A percentile compares a stretch with the other conserved stretches of the same genome.
phyloP scores from a whole-genome alignment of 1,140 invertebrate species.

The Samia ricini region DNA sequence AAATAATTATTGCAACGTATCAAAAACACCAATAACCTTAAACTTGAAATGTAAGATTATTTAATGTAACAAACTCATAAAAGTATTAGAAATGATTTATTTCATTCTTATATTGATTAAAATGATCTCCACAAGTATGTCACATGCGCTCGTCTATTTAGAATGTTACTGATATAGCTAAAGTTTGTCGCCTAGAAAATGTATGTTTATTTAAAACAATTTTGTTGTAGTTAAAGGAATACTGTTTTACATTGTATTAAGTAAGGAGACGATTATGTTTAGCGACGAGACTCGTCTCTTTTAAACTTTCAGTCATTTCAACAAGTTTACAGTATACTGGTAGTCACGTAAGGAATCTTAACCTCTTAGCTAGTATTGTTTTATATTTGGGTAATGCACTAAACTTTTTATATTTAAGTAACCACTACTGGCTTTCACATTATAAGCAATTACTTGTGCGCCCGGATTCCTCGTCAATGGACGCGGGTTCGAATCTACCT shows the following conservation, averaged over 20 bases:
- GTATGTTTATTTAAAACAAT: constrained; percentile 13
- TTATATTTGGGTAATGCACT: neutral
- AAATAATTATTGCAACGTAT: too few species aligned
- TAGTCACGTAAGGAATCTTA: neutral
- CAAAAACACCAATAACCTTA: too few species aligned
- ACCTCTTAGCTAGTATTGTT: constrained; percentile 14
- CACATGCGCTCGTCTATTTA: neutral
- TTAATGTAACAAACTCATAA: too few species aligned
- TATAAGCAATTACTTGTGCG: too few species aligned
- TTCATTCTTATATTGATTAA: too few species aligned
- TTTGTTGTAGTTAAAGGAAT: constrained; percentile 3
- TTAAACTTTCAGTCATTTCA: constrained; percentile 35
- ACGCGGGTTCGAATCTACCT: too few species aligned
- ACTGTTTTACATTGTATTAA: constrained; percentile 25
- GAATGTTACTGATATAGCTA: neutral
- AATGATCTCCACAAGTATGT: too few species aligned
- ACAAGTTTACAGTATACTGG: constrained; percentile 31
- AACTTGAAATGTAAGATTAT: too few species aligned
- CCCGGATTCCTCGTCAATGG: too few species aligned
- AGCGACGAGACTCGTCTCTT: constrained; percentile 16
- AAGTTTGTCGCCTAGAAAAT: neutral
- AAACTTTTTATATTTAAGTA: neutral
- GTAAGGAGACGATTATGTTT: constrained; percentile 25
- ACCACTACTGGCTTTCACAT: neutral
- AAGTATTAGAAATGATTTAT: too few species aligned